Percentiles rank a stretch among this genome's conserved stretches.
phyloP scores from a whole-genome alignment of 2,113 vertebrate genomes.

The Ptychochromis oligacanthus region DNA sequence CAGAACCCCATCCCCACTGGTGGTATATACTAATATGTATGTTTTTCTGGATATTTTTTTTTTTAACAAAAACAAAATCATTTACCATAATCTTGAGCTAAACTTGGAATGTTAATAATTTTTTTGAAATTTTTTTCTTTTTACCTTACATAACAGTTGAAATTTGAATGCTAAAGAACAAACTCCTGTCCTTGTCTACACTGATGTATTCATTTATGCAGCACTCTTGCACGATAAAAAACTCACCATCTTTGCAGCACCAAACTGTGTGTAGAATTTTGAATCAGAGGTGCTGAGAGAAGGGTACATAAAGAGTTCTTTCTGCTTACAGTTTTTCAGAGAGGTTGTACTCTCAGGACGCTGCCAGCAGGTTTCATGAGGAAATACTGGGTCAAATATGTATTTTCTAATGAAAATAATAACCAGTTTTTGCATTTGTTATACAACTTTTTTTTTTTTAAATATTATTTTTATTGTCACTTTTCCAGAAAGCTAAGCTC shows the following conservation, averaged over 20 bases:
- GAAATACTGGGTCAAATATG: background rate
- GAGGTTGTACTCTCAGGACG: background rate
- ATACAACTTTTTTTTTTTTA: background rate
- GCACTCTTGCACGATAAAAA: background rate
- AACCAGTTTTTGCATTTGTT: background rate
- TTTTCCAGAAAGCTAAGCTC: background rate
- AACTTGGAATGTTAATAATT: background rate
- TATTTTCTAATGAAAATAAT: background rate
- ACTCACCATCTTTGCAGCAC: background rate
- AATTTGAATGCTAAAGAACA: slow-evolving; percentile 3
- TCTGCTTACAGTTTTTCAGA: background rate
- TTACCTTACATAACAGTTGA: background rate
- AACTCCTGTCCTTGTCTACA: slow-evolving; percentile 23
- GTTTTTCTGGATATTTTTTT: no score
- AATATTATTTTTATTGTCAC: no score
- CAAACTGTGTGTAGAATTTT: slow-evolving; percentile 2
- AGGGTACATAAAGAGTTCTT: background rate
- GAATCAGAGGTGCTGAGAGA: background rate
- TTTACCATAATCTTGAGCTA: background rate
- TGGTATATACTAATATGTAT: background rate
- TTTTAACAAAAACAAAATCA: background rate
- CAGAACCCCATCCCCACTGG: background rate
- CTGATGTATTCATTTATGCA: slow-evolving; percentile 10
- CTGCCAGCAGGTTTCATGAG: background rate
- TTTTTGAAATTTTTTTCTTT: background rate